Base-by-base conservation (phyloP, 2,113 vertebrate species). In the Callaeas wilsoni region DNA sequence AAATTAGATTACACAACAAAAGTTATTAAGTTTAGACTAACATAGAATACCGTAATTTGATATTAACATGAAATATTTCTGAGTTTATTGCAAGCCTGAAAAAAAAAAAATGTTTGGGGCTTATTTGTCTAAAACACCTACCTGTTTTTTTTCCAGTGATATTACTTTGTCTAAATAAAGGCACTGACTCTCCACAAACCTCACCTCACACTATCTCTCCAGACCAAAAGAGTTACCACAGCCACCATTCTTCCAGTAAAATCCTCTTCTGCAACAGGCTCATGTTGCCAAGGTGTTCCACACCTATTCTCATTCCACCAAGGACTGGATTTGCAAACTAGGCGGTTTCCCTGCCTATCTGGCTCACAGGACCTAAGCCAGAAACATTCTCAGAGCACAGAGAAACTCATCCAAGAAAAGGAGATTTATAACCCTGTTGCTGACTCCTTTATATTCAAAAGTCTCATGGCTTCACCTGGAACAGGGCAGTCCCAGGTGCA, bases 311-410 rank as follows among this genome's bases (percentile, higher is more conserved):
- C 55, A 85, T 91, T 93, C 85, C 79, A 83, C 62, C 4, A 16
- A 26, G 52, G 56, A 75, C 4, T 86, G 35, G 39, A 83, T 84
- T 94, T 94, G 89, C 80, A 94, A 95, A 94, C 60, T 93, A 92
- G 86, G 96, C 96, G 91, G 83, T 94, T 96, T 96, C 77, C 87
- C 76, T 87, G 77, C 69, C 73, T 92, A 87, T 92, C 84, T 89
- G 83, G 35, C 83, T 93, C 0, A 0, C 35, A 97, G 73, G 47
- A 91, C 73, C 56, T 64, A 70, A 93, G 84, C 89, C 93, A 94
- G 89, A 93, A 94, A 67, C 25, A 32, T 90, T 90, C 39, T 70
- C 90, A 59, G 71, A 89, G 46, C 52, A 63, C 50, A 86, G 59
- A 85, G 33, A 92, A 86, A 84, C 1, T 4, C 41, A 71, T 92